These are phyloP conservation scores for Cebidichthys violaceus DNA, from an alignment of 2,113 vertebrate genomes.

Conservation along the genomic window DNA sequence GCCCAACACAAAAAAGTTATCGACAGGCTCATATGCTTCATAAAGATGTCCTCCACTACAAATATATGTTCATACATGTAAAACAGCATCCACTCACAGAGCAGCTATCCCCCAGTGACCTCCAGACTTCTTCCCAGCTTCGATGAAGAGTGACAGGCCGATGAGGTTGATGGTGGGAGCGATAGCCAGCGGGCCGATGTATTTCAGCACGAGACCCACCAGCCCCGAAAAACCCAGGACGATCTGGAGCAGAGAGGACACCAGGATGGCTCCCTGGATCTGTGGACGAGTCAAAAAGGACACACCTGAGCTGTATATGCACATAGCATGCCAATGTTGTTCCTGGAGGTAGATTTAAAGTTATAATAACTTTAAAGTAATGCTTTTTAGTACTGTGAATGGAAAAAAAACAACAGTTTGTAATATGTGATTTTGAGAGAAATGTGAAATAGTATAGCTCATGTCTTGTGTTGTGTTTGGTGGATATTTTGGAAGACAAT, in stretches of 20 bases:
- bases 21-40: too few relatives aligned
- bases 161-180: constrained; percentile 86
- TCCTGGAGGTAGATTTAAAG: neutral
- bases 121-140: constrained; percentile 85
- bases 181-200: constrained; percentile 85
- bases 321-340: neutral
- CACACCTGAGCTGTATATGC: neutral
- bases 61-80: neutral
- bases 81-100: constrained; percentile 74
- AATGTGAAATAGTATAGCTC: too few relatives aligned
- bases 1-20: too few relatives aligned
- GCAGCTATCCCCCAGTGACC: constrained; percentile 87
- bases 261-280: constrained; percentile 86
- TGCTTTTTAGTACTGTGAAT: neutral
- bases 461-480: too few relatives aligned
- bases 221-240: constrained; percentile 82
- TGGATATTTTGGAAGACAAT: too few relatives aligned
- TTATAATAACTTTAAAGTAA: neutral
- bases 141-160: constrained; percentile 84
- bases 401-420: neutral
- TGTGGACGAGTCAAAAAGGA: constrained; percentile 37
- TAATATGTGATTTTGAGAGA: neutral
- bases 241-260: constrained; percentile 83
- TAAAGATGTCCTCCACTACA: neutral
- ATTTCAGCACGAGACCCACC: constrained; percentile 82